Conservation (phyloP, 2,888 invertebrate genomes). For the Heliconius cydno region DNA sequence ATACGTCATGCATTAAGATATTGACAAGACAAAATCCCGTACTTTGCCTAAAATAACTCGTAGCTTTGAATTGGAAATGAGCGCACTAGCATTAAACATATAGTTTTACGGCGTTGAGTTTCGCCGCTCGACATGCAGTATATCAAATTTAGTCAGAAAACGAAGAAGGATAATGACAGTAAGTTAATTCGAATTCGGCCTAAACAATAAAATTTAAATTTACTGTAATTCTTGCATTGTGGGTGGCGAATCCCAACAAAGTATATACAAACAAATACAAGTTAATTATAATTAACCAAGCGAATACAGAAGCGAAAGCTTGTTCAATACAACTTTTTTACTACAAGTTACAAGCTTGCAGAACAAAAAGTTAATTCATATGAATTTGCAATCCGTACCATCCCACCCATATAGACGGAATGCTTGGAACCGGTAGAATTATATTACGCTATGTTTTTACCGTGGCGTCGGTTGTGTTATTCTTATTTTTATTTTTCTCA, state of each 20-base stretch:
- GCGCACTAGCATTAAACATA: too few species aligned
- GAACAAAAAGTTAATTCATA: conserved; percentile 34
- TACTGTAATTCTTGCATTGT: not conserved
- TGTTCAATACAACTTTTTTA: conserved; percentile 26
- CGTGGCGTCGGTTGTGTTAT: not conserved
- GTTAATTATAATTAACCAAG: not conserved
- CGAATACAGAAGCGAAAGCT: conserved; percentile 1
- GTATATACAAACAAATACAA: not conserved
- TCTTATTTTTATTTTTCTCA: not conserved
- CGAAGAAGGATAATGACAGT: too few species aligned
- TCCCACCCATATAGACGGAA: conserved; percentile 70
- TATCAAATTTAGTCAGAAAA: too few species aligned
- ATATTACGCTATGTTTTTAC: conserved; percentile 58
- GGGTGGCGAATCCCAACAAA: not conserved
- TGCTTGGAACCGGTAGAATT: conserved; percentile 63
- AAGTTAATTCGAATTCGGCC: too few species aligned
- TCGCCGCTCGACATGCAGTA: not conserved
- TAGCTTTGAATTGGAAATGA: too few species aligned
- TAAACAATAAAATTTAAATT: too few species aligned
- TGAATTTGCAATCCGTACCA: conserved; percentile 54
- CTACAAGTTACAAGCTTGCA: conserved; percentile 21
- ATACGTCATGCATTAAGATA: too few species aligned
- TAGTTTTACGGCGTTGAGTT: not conserved
- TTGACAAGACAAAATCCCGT: too few species aligned
- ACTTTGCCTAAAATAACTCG: too few species aligned